Conservation (phyloP, 2,888 invertebrate species). For the Ethmia dodecea region DNA sequence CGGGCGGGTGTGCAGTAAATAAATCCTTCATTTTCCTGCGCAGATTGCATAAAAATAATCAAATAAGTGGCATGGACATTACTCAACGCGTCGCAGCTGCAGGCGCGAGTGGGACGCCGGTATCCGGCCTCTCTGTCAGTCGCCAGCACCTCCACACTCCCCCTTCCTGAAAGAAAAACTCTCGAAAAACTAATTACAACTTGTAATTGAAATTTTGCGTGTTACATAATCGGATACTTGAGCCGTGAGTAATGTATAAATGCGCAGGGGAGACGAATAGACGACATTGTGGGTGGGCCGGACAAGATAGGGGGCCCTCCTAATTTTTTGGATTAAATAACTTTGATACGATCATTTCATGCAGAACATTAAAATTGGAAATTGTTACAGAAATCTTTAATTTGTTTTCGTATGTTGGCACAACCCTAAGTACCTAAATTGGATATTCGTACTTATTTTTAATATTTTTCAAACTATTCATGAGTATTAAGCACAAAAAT, state of each 20-base stretch:
- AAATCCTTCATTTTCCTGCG: conserved; percentile 67
- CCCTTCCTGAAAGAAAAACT: conserved; percentile 77
- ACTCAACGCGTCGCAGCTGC: conserved; percentile 59
- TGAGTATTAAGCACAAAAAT: not conserved
- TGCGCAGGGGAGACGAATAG: conserved; percentile 72
- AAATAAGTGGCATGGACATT: conserved; percentile 73
- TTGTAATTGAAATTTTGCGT: conserved; percentile 80
- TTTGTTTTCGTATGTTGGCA: no score
- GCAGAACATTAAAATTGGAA: no score
- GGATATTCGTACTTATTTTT: no score
- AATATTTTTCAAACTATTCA: conserved; percentile 1
- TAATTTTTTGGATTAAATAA: conserved; percentile 58
- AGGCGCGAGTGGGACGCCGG: conserved; percentile 34
- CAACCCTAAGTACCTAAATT: no score
- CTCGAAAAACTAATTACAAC: conserved; percentile 79
- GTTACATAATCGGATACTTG: conserved; percentile 79
- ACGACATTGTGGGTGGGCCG: conserved; percentile 45
- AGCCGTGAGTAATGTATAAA: conserved; percentile 77
- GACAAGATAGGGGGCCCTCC: conserved; percentile 49
- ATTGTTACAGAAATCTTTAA: no score
- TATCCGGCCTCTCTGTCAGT: conserved; percentile 35
- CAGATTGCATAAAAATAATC: conserved; percentile 77
- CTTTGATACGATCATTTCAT: conserved; percentile 57
- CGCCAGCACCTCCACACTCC: conserved; percentile 53
- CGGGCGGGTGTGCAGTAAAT: conserved; percentile 51